Evolutionary conservation across 1,140 invertebrate genomes (phyloP).

Genomic region (Mya arenaria): DNA sequence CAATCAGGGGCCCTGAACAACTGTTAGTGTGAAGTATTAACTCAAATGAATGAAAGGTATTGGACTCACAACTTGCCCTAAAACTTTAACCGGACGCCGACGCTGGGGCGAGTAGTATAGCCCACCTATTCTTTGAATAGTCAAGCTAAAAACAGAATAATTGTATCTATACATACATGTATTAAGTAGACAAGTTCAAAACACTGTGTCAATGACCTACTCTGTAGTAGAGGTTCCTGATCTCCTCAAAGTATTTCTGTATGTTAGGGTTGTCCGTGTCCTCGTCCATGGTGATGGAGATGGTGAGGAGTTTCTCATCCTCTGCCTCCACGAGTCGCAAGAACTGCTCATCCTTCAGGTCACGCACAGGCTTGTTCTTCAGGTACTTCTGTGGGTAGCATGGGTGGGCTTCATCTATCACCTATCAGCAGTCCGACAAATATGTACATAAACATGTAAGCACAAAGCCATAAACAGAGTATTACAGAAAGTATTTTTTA

Average conservation of each 20-base stretch:
- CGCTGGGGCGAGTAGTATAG: no score
- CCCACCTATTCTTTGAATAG: no score
- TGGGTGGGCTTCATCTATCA: conserved; percentile 92
- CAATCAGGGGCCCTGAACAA: no score
- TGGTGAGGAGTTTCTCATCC: conserved; percentile 88
- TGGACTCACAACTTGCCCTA: no score
- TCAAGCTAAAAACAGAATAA: no score
- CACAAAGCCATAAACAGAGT: not conserved
- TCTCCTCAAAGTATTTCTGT: conserved; percentile 92
- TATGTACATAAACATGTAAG: not conserved
- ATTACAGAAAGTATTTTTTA: no score
- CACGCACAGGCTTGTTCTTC: conserved; percentile 96
- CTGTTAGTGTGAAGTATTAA: no score
- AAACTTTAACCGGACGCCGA: no score
- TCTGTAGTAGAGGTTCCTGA: conserved; percentile 93
- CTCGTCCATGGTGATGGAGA: conserved; percentile 78
- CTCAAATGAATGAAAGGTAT: no score
- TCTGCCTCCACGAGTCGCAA: conserved; percentile 84
- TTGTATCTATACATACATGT: no score
- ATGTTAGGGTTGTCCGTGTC: conserved; percentile 83
- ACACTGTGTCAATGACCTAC: no score
- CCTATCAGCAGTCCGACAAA: conserved; percentile 75
- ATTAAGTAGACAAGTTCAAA: no score
- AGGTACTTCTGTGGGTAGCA: conserved; percentile 95
- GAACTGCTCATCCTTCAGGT: conserved; percentile 95